Conservation (phyloP, 2,113 vertebrate genomes). For the Bothrops jararaca region DNA sequence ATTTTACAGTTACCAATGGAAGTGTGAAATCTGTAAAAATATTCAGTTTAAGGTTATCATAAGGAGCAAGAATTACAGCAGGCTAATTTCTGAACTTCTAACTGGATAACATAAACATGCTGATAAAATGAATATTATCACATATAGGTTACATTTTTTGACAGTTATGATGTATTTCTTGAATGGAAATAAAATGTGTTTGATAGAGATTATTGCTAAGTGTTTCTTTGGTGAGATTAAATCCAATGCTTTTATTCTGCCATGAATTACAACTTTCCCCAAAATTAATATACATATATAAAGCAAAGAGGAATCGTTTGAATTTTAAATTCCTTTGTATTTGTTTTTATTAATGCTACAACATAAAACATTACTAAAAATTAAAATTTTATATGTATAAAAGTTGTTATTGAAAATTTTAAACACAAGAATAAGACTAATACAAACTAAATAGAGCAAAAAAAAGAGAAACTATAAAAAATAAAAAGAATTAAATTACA, state of each 20-base stretch:
- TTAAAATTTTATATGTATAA: not conserved
- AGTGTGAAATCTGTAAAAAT: not conserved
- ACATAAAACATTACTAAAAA: not conserved
- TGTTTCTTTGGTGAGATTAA: not conserved
- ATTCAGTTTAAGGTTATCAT: not conserved
- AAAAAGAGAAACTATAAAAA: not conserved
- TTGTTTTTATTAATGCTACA: not conserved
- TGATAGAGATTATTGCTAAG: not conserved
- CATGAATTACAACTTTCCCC: not conserved
- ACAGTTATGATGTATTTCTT: not conserved
- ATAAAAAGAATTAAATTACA: not conserved
- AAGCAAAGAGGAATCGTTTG: not conserved
- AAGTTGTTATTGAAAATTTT: not conserved
- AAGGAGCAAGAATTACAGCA: not conserved
- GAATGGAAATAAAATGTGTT: not conserved
- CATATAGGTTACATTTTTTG: not conserved
- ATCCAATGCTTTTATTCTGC: not conserved
- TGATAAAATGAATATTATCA: not conserved
- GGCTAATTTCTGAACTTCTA: not conserved
- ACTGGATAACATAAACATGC: not conserved
- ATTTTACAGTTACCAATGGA: not conserved
- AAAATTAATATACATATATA: not conserved
- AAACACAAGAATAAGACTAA: not conserved
- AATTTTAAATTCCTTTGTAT: not conserved
- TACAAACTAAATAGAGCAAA: not conserved